Conservation (phyloP, 23 tunicate genomes). For the Styela clava region DNA sequence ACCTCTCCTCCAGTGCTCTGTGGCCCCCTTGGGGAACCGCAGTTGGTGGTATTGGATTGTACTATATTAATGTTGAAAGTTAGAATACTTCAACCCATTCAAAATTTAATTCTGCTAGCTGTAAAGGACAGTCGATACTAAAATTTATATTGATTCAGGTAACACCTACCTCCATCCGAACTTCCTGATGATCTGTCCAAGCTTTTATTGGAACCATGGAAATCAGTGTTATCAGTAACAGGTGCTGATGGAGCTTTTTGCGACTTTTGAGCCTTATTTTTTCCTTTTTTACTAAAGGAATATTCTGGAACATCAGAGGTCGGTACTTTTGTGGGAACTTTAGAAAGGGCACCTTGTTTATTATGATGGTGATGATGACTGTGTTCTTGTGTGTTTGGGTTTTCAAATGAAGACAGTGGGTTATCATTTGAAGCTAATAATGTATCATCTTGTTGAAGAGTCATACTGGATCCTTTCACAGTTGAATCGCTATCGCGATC, state of each 20-base stretch:
- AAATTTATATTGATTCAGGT: too few relatives aligned
- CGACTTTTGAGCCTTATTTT: not conserved
- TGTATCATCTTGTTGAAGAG: conserved; percentile 4
- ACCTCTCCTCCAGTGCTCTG: too few relatives aligned
- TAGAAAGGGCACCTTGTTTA: not conserved
- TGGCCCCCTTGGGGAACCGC: too few relatives aligned
- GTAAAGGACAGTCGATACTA: too few relatives aligned
- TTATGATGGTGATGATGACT: not conserved
- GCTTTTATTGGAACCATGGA: conserved; percentile 3
- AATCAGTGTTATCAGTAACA: not conserved
- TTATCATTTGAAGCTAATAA: not conserved
- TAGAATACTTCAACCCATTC: too few relatives aligned
- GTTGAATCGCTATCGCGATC: conserved; percentile 30
- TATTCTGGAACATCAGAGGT: not conserved
- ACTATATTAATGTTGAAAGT: too few relatives aligned
- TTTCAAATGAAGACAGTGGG: not conserved
- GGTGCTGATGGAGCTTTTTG: not conserved
- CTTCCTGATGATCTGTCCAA: conserved; percentile 15
- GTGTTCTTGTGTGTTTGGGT: not conserved
- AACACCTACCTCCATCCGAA: conserved; percentile 19
- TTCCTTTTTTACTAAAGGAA: not conserved
- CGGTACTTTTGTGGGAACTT: not conserved
- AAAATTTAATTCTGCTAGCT: too few relatives aligned
- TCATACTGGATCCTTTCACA: conserved; percentile 8
- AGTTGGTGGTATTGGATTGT: too few relatives aligned